Conservation (phyloP, 2,888 invertebrate genomes). For the Leptopilina myrica region DNA sequence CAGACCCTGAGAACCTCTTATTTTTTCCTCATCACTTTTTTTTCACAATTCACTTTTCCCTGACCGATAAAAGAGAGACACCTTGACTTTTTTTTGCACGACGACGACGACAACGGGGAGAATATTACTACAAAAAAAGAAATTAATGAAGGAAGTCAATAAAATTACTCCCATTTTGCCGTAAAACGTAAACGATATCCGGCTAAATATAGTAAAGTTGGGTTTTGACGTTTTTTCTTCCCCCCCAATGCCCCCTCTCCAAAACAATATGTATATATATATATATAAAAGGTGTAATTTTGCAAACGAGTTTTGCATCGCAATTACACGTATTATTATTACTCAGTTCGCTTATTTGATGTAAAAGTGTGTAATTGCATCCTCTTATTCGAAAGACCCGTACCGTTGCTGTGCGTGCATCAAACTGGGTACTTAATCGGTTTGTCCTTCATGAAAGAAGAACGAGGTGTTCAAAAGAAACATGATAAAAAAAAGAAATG, state of each 20-base stretch:
- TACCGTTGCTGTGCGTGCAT: conserved; percentile 38
- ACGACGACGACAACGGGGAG: neutral
- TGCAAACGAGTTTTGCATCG: conserved; percentile 32
- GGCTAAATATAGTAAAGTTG: conserved; percentile 25
- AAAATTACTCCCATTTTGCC: conserved; percentile 16
- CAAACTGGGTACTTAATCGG: conserved; percentile 40
- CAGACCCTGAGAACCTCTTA: neutral
- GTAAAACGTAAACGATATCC: conserved; percentile 29
- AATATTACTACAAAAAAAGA: conserved; percentile 1
- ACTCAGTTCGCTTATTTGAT: conserved; percentile 40
- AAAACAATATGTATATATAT: neutral
- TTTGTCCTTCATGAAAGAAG: conserved; percentile 41
- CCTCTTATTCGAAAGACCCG: conserved; percentile 36
- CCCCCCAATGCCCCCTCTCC: too few species aligned
- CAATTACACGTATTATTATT: conserved; percentile 39
- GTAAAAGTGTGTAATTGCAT: conserved; percentile 39
- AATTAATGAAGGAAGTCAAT: conserved; percentile 9
- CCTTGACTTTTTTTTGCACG: neutral
- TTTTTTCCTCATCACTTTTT: neutral
- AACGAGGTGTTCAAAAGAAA: conserved; percentile 39
- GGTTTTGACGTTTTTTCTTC: neutral
- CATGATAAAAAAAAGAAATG: conserved; percentile 29
- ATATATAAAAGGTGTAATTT: conserved; percentile 30
- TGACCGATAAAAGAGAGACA: conserved; percentile 10
- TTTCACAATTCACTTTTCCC: neutral